Base-by-base conservation (phyloP, 2,888 invertebrate species). In the Hypolimnas misippus region DNA sequence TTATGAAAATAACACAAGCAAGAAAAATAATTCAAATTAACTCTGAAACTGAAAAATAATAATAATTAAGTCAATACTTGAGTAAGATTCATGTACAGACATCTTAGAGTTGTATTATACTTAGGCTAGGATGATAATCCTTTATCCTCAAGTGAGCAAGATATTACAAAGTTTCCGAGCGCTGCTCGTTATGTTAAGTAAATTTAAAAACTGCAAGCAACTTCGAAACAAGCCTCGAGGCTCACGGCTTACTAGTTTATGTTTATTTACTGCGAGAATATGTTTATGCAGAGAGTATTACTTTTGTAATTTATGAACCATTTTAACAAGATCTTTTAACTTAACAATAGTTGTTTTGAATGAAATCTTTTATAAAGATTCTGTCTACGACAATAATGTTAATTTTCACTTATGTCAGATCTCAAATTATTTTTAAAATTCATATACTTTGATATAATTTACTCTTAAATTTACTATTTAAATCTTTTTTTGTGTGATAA, bases 101-200 rank as follows among this genome's bases (percentile, higher is more conserved):
- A 46, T 44, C 12, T 44, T 21, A 46, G 12, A 17, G 17, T 42
- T 19, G 10, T 44, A 21, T 21, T 46, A 19, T 46, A 12, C 21
- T 12, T 46, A 21, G 6, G 16, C 6, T 10, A 29, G n/a, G 49
- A 49, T 29, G 14, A 49, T 49, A 49, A 49, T 49, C 49, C 29
- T 49, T 57, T 35, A 35, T 14, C 7, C 49, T 49, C 46, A 14
- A 50, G 29, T 50, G 14, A 44, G 31, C 38, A 31, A 54, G 49
- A 55, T 21, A 55, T 56, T 12, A 14, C 51, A 50, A 56, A 52
- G 52, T 42, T 52, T 29, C 35, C 12, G 31, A 40, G 53, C 35
- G 40, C 16, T 58, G 51, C 50, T 63, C 63, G 63, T 60, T 63
- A 63, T 35, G 59, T 46, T 55, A 56, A 63, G 46, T 56, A 60